Conservation (phyloP, 2,113 vertebrate genomes). For the Anarhynchus alexandrinus region DNA sequence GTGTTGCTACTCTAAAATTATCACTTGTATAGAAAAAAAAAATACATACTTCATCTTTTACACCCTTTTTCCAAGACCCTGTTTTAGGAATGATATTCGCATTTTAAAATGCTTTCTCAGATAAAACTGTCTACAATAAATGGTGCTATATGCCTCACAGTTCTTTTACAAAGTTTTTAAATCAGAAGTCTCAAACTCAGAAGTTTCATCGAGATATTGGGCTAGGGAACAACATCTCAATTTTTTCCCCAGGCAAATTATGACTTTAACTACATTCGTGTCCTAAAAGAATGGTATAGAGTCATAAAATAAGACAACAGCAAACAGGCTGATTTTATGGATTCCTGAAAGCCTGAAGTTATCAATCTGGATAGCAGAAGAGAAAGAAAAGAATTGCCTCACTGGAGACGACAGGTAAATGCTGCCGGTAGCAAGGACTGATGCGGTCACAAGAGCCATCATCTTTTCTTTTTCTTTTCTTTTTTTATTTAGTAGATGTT, state of each 20-base stretch:
- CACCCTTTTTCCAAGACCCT: background rate
- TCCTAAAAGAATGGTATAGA: background rate
- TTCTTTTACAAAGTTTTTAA: background rate
- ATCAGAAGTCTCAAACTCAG: background rate
- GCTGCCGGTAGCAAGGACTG: background rate
- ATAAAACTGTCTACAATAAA: background rate
- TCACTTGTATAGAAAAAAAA: background rate
- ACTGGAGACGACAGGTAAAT: background rate
- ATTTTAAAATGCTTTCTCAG: background rate
- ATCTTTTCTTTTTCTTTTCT: background rate
- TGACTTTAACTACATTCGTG: background rate
- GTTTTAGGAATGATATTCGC: rapidly evolving
- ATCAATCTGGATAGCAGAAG: background rate
- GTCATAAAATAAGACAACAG: background rate
- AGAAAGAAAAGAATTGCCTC: background rate
- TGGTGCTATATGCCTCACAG: background rate
- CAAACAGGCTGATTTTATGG: background rate
- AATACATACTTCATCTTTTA: background rate
- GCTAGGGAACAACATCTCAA: background rate
- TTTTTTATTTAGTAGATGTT: background rate
- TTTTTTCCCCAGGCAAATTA: background rate
- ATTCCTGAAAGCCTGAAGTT: background rate
- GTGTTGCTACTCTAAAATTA: background rate
- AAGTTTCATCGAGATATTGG: background rate
- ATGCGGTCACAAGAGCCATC: background rate